Conservation (phyloP, 2,797 vertebrate genomes). For the Acrossocheilus fasciatus region DNA sequence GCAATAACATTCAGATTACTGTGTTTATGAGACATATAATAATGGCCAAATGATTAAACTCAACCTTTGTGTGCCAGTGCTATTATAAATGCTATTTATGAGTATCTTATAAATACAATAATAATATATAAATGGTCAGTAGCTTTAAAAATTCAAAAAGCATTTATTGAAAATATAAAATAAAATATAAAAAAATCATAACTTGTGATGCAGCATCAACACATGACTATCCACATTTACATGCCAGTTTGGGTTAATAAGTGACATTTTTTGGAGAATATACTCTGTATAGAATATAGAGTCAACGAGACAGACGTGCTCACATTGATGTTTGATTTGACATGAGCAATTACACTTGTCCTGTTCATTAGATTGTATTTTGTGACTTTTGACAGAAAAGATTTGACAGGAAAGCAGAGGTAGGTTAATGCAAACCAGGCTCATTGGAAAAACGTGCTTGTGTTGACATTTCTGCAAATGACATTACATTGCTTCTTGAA, state of each 20-base stretch:
- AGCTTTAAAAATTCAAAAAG: neutral
- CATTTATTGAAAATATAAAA: neutral
- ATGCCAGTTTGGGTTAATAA: neutral
- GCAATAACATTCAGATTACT: constrained; percentile 14
- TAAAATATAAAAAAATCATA: neutral
- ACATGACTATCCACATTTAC: neutral
- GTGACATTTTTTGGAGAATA: neutral
- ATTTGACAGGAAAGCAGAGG: neutral
- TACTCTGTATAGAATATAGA: neutral
- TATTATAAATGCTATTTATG: neutral
- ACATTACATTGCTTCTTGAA: neutral
- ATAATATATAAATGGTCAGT: neutral
- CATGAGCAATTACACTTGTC: neutral
- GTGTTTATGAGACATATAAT: neutral
- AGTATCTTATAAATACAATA: neutral
- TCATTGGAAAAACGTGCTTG: neutral
- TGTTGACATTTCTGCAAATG: neutral
- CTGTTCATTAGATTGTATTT: neutral
- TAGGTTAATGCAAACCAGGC: neutral
- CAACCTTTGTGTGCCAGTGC: neutral
- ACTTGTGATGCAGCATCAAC: neutral
- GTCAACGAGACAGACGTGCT: too few species aligned
- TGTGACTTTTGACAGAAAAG: neutral
- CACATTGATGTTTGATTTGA: neutral
- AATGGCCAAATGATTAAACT: neutral